Percentiles rank a stretch among this genome's conserved stretches.
phyloP scores from a whole-genome alignment of 92 coral and sea anemone species.

The Blastomussa wellsi region DNA sequence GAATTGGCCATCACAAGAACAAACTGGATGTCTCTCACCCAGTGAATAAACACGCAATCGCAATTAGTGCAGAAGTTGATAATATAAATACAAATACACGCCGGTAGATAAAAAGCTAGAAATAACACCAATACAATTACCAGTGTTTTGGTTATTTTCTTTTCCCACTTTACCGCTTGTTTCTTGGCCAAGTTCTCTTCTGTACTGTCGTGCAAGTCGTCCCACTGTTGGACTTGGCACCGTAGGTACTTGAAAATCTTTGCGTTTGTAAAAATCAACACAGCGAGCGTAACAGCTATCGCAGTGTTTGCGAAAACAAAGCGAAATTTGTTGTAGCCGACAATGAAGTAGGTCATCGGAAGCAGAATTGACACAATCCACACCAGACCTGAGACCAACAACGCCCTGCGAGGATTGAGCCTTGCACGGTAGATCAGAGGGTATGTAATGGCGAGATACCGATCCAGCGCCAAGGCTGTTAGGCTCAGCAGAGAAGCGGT shows the following conservation, averaged over 20 bases:
- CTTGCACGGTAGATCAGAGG: conserved; percentile 65
- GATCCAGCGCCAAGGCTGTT: conserved; percentile 69
- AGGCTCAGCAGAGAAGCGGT: conserved; percentile 78
- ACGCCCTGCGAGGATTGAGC: conserved; percentile 51
- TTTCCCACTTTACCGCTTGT: conserved; percentile 49
- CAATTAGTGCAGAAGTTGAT: conserved; percentile 48
- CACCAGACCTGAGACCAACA: conserved; percentile 48
- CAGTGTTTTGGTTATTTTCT: conserved; percentile 48
- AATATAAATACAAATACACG: conserved; percentile 50
- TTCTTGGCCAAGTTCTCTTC: conserved; percentile 44
- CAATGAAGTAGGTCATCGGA: conserved; percentile 60
- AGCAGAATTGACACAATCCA: conserved; percentile 67
- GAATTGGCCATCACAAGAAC: conserved; percentile 53
- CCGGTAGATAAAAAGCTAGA: conserved; percentile 42
- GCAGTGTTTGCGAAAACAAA: conserved; percentile 76
- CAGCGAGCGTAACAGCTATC: conserved; percentile 61
- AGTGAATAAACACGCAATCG: conserved; percentile 47
- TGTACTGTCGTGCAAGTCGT: conserved; percentile 31
- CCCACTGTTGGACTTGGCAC: conserved; percentile 41
- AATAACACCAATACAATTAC: conserved; percentile 32
- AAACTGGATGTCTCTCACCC: conserved; percentile 51
- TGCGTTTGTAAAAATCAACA: conserved; percentile 32
- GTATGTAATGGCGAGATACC: conserved; percentile 68
- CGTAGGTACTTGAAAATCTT: conserved; percentile 33
- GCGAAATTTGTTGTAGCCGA: conserved; percentile 64